Base-by-base conservation (phyloP, 1,140 invertebrate species). In the Micrasema longulum region DNA sequence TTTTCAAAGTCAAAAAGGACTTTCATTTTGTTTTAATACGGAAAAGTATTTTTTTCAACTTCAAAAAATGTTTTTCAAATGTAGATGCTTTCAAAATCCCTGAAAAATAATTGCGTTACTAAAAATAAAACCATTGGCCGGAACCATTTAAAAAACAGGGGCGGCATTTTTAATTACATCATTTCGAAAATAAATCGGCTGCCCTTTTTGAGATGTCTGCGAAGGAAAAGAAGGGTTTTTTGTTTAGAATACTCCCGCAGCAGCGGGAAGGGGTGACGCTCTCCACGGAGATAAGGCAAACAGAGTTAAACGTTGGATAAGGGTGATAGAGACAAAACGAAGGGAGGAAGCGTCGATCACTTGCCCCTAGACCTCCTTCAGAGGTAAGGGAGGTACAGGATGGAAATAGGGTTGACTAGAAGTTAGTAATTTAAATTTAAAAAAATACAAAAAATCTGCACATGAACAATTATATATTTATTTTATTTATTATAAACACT, bases 291-390 rank as follows among this genome's bases (percentile, higher is more conserved):
- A 68, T 68, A 68, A 45, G 38, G 36, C 65, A 68, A 68, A 68
- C 50, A 68, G 12, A 68, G 55, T 68, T 68, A 43, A 53, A 68
- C 48, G 31, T 68, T 9, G 20, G 18, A 41, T 41, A 43, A 41
- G 14, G 16, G 65, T 43, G 50, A 48, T 64, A 47, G 62, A 64
- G 16, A 64, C 62, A 64, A 48, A 64, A 43, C 47, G 55, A 64
- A 64, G 62, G 62, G 23, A 4, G 22, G 62, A 60, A 38, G 20
- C 20, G 55, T 43, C 55, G 55, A 60, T 60, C 55, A 38, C 16
- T 60, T 22, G 55, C 35, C 36, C 55, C 23, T 47, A 52, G 10
- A 23, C 47, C 45, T 52, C 63, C 31, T 7, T 31, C 26, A n/a
- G n/a, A n/a, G n/a, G n/a, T n/a, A n/a, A n/a, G 26, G 26, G 7